phyloP scores from a whole-genome alignment of 2,888 invertebrate genomes.

The Ctenicera cuprea region DNA sequence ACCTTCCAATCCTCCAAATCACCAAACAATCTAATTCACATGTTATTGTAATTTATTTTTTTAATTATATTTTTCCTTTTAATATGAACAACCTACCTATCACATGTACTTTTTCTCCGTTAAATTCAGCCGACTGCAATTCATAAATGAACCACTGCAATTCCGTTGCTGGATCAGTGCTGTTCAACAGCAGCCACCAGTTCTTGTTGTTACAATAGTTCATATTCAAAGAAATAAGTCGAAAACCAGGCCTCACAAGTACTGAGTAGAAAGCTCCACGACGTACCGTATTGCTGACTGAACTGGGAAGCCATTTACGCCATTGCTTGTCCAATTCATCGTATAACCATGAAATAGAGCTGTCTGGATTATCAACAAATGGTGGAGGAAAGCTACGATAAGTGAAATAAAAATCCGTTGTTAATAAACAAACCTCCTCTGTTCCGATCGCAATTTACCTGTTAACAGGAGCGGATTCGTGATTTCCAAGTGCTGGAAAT shows the following conservation, averaged over 20 bases:
- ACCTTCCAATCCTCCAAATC: too few relatives aligned
- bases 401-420: slow-evolving; percentile 60
- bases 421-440: background rate
- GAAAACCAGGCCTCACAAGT: slow-evolving; percentile 90
- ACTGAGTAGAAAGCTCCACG: slow-evolving; percentile 95
- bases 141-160: slow-evolving; percentile 97
- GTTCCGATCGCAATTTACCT: slow-evolving; percentile 76
- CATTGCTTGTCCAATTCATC: slow-evolving; percentile 92
- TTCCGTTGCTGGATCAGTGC: slow-evolving; percentile 96
- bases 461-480: slow-evolving; percentile 96
- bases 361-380: slow-evolving; percentile 86
- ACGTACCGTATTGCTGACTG: slow-evolving; percentile 89
- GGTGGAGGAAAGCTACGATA: slow-evolving; percentile 87
- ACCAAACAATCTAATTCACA: too few relatives aligned
- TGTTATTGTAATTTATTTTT: background rate
- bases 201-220: slow-evolving; percentile 97
- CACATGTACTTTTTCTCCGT: slow-evolving; percentile 96
- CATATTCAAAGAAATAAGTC: slow-evolving; percentile 96
- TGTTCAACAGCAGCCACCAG: slow-evolving; percentile 96
- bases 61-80: background rate
- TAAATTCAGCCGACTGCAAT: slow-evolving; percentile 94
- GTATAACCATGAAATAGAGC: slow-evolving; percentile 94
- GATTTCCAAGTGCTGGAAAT: slow-evolving; percentile 96
- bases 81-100: slow-evolving; percentile 75
- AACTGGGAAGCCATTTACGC: slow-evolving; percentile 93